A percentile compares a stretch with the other conserved stretches of the same genome.
Conservation (phyloP, 2,113 vertebrate species). For the Centropristis striata region DNA sequence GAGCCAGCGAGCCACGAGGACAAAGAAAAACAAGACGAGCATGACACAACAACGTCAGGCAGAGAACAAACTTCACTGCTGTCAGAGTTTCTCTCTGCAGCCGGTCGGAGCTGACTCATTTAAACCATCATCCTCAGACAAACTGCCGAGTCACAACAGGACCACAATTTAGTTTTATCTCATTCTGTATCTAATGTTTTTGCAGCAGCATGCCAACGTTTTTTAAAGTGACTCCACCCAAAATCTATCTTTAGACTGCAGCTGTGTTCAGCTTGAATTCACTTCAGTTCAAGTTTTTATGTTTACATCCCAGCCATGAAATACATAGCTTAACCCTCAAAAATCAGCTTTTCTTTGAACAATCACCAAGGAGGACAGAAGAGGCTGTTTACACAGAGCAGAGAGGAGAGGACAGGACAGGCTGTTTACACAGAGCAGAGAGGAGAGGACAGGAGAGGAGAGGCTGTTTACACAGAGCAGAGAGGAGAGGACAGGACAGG, state of each 20-base stretch:
- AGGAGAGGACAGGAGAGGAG: no score
- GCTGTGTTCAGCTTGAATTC: background rate
- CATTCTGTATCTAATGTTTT: background rate
- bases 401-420: no score
- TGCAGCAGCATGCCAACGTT: background rate
- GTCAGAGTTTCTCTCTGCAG: background rate
- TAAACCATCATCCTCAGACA: background rate
- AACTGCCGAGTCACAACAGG: background rate
- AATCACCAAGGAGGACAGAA: no score
- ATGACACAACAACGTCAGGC: constrained; percentile 33
- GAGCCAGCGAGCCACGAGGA: constrained; percentile 23
- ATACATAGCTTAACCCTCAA: no score
- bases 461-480: no score
- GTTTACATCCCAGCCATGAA: no score
- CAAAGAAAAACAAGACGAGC: constrained; percentile 36
- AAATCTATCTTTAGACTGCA: constrained; percentile 24
- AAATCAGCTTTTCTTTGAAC: no score
- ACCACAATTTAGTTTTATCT: background rate
- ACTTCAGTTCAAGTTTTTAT: no score
- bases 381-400: no score
- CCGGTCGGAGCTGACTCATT: constrained; percentile 21
- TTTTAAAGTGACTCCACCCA: background rate
- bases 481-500: no score
- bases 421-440: no score
- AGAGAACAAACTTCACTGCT: constrained; percentile 37